Evolutionary conservation across 2,888 invertebrate species (phyloP).

Genomic region (Heterodera filipjevi): DNA sequence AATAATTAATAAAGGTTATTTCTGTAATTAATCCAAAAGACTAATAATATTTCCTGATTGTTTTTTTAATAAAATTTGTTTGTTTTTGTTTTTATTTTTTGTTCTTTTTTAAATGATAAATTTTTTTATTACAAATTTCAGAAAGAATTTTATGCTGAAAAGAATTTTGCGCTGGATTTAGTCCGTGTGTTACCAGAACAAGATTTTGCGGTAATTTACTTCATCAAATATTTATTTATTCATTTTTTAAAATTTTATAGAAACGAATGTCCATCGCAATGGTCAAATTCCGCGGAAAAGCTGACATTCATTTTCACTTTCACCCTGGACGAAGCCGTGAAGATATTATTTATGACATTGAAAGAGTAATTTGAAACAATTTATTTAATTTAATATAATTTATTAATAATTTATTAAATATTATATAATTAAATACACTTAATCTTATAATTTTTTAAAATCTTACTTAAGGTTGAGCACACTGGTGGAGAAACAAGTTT

Average conservation of each 20-base stretch:
- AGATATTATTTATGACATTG: slow-evolving; percentile 48
- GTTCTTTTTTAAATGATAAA: neutral
- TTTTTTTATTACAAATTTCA: slow-evolving; percentile 12
- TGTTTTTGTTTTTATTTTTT: neutral
- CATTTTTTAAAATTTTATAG: slow-evolving; percentile 28
- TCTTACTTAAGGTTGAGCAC: slow-evolving; percentile 35
- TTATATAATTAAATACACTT: too few species aligned
- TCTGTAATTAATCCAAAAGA: too few species aligned
- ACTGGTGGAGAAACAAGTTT: slow-evolving; percentile 46
- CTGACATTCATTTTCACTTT: slow-evolving; percentile 38
- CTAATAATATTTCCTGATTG: too few species aligned
- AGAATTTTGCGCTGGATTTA: slow-evolving; percentile 48
- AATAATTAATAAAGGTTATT: neutral
- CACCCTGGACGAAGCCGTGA: slow-evolving; percentile 32
- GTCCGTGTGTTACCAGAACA: slow-evolving; percentile 46
- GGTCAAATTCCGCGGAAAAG: slow-evolving; percentile 40
- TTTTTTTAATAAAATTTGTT: neutral
- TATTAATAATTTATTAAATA: slow-evolving; percentile 23
- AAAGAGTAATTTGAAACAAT: slow-evolving; percentile 1
- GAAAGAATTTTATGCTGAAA: slow-evolving; percentile 44
- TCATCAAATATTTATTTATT: too few species aligned
- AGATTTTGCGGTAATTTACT: slow-evolving; percentile 48
- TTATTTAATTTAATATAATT: slow-evolving; percentile 32
- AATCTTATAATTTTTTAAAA: too few species aligned
- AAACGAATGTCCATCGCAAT: slow-evolving; percentile 43